A percentile compares a stretch with the other conserved stretches of the same genome.
These are phyloP conservation scores for Melanargia galathea DNA, from an alignment of 2,888 invertebrate species.

Conservation along the genomic window DNA sequence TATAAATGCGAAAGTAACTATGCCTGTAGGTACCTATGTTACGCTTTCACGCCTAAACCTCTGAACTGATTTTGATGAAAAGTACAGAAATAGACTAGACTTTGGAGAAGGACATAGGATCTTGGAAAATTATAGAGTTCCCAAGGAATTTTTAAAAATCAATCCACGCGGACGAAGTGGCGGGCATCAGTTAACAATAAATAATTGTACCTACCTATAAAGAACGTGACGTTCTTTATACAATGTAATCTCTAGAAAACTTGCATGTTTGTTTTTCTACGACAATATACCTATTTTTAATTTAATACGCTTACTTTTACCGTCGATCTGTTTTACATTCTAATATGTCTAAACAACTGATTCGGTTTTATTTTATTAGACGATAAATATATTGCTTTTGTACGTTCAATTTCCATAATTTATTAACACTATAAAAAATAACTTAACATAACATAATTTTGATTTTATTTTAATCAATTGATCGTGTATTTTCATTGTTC, in stretches of 20 bases:
- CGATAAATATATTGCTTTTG: not conserved
- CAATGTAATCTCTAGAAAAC: not conserved
- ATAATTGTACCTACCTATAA: slow-evolving; percentile 1
- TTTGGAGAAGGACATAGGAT: too few relatives aligned
- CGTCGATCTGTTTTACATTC: slow-evolving; percentile 5
- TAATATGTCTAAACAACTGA: slow-evolving; percentile 4
- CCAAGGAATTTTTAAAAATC: too few relatives aligned
- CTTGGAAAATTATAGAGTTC: too few relatives aligned
- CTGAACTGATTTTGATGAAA: too few relatives aligned
- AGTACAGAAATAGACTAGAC: too few relatives aligned
- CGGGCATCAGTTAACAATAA: too few relatives aligned
- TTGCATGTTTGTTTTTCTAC: not conserved
- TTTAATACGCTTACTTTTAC: not conserved
- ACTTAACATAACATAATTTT: not conserved
- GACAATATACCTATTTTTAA: not conserved
- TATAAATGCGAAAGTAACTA: too few relatives aligned
- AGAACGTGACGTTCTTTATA: not conserved
- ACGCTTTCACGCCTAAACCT: too few relatives aligned
- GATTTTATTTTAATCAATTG: too few relatives aligned
- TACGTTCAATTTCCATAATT: not conserved
- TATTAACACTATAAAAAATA: not conserved
- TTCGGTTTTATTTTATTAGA: not conserved
- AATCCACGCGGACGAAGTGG: too few relatives aligned
- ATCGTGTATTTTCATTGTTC: too few relatives aligned
- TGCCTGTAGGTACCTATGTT: too few relatives aligned